Percentiles rank a stretch among this genome's conserved stretches.
Conservation (phyloP, 2,888 invertebrate genomes). For the Cataglyphis livida region DNA sequence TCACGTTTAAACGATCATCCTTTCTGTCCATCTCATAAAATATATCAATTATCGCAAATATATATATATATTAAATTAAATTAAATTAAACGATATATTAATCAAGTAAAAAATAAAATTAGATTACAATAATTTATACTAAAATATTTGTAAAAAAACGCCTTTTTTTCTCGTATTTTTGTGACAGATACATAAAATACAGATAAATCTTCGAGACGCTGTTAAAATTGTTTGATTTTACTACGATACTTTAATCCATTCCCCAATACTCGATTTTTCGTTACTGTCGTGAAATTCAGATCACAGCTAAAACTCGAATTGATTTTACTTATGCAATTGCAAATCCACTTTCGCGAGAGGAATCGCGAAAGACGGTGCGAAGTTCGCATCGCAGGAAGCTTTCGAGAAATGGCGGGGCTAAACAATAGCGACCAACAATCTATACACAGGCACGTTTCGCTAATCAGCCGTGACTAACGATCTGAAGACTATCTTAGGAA, state of each 20-base stretch:
- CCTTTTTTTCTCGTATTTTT: slow-evolving; percentile 41
- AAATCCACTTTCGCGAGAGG: neutral
- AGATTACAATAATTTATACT: neutral
- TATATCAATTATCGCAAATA: neutral
- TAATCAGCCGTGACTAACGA: slow-evolving; percentile 80
- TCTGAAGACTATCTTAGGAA: slow-evolving; percentile 72
- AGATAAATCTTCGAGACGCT: neutral
- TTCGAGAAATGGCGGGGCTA: neutral
- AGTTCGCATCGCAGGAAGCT: neutral
- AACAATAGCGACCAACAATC: slow-evolving; percentile 57
- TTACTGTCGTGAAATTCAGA: neutral
- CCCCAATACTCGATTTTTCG: neutral
- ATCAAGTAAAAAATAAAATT: neutral
- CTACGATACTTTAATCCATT: neutral
- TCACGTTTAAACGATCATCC: neutral
- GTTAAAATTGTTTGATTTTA: neutral
- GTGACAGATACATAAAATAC: neutral
- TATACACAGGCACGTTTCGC: slow-evolving; percentile 81
- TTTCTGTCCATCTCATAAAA: neutral
- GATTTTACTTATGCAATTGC: neutral
- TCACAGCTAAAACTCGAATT: neutral
- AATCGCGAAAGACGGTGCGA: neutral
- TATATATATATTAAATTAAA: neutral
- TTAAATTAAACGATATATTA: neutral
- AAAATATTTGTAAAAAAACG: neutral